phyloP scores from a whole-genome alignment of 1,140 invertebrate species.

The Calephelis virginiensis region DNA sequence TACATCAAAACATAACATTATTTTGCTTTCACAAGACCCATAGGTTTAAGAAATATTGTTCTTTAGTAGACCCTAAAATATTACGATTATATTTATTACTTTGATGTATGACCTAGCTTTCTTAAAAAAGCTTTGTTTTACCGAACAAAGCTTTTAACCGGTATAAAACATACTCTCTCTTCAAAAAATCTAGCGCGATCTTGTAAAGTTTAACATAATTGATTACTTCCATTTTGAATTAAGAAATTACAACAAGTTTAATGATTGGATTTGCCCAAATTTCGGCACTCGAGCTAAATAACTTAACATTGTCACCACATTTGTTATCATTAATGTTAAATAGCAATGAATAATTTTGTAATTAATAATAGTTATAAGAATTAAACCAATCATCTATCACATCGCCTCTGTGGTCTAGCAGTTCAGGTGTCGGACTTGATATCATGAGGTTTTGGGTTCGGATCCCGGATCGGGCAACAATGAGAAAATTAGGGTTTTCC shows the following conservation, averaged over 20 bases:
- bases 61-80: too few relatives aligned
- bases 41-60: too few relatives aligned
- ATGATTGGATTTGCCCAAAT: constrained; percentile 41
- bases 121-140: not conserved
- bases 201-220: constrained; percentile 44
- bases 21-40: too few relatives aligned
- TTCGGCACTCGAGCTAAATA: constrained; percentile 20
- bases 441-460: too few relatives aligned
- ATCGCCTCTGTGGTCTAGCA: too few relatives aligned
- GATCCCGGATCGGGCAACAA: too few relatives aligned
- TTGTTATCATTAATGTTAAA: not conserved
- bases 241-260: constrained; percentile 33
- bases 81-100: not conserved
- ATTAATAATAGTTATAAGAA: too few relatives aligned
- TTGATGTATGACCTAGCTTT: not conserved
- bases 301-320: not conserved
- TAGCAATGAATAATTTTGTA: not conserved
- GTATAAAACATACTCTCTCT: constrained; percentile 15
- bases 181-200: constrained; percentile 35
- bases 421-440: too few relatives aligned
- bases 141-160: constrained; percentile 18
- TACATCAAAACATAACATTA: too few relatives aligned
- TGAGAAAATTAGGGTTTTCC: too few relatives aligned
- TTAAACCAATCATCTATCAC: too few relatives aligned
- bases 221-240: constrained; percentile 34